These are phyloP conservation scores for Oeneis ivallda DNA, from an alignment of 2,888 invertebrate genomes.

Conservation along the genomic window DNA sequence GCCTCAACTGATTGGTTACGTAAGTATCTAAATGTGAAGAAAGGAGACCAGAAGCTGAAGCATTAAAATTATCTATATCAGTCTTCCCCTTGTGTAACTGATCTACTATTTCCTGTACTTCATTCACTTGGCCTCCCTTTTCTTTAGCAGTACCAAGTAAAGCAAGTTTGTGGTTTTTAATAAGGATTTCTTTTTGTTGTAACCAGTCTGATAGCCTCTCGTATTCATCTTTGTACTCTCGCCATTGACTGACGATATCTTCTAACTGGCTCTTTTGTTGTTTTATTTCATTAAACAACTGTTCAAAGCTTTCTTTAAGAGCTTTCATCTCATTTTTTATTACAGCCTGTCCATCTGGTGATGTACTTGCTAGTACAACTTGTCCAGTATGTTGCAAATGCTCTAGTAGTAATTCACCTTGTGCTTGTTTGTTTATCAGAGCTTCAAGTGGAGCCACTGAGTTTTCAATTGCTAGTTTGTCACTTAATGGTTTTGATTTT, in stretches of 20 bases:
- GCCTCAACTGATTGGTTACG: conserved; percentile 92
- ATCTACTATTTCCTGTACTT: conserved; percentile 88
- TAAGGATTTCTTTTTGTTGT: conserved; percentile 94
- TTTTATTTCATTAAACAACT: conserved; percentile 91
- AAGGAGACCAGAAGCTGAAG: conserved; percentile 87
- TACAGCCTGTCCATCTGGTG: conserved; percentile 88
- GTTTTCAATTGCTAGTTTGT: conserved; percentile 93
- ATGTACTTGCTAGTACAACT: conserved; percentile 92
- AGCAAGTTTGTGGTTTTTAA: conserved; percentile 94
- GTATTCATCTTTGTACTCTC: conserved; percentile 95
- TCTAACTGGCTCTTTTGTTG: conserved; percentile 92
- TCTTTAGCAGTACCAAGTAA: conserved; percentile 89
- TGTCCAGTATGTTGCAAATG: conserved; percentile 93
- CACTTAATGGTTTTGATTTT: conserved; percentile 91
- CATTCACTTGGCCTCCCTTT: conserved; percentile 91
- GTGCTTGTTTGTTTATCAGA: conserved; percentile 92
- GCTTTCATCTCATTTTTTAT: conserved; percentile 93
- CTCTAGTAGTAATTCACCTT: conserved; percentile 93
- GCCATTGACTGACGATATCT: conserved; percentile 90
- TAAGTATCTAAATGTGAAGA: conserved; percentile 93
- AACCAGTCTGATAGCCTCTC: conserved; percentile 95
- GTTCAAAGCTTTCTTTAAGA: conserved; percentile 91
- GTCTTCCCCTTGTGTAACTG: conserved; percentile 89
- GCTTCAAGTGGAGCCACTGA: conserved; percentile 93
- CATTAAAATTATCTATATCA: conserved; percentile 92